These are phyloP conservation scores for Taphrorychus bicolor DNA, from an alignment of 2,888 invertebrate species.

Conservation along the genomic window DNA sequence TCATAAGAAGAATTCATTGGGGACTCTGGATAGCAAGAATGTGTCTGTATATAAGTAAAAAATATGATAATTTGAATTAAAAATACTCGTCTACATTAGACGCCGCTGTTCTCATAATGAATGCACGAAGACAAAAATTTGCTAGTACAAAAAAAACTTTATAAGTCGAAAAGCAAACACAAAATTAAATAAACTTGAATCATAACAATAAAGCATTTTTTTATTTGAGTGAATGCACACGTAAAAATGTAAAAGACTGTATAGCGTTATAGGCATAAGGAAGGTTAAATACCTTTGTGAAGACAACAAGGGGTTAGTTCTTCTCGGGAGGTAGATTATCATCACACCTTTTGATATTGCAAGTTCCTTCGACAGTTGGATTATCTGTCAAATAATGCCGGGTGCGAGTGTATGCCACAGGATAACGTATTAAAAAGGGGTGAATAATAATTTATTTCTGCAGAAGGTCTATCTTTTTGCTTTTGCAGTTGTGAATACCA, in stretches of 20 bases:
- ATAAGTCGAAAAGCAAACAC: not conserved
- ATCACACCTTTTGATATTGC: conserved; percentile 54
- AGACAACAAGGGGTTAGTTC: conserved; percentile 52
- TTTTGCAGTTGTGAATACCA: not conserved
- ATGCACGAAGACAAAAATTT: too few relatives aligned
- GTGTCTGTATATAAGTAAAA: too few relatives aligned
- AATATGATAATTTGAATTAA: too few relatives aligned
- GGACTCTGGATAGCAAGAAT: too few relatives aligned
- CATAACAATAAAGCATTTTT: conserved; percentile 44
- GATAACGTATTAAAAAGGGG: conserved; percentile 43
- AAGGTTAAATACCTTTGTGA: conserved; percentile 49
- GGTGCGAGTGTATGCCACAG: conserved; percentile 44
- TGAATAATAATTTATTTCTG: conserved; percentile 47
- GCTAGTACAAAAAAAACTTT: too few relatives aligned
- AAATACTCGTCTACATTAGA: too few relatives aligned
- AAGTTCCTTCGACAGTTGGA: conserved; percentile 51
- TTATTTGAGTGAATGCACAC: conserved; percentile 48
- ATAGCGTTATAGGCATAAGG: conserved; percentile 45
- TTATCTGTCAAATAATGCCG: conserved; percentile 52
- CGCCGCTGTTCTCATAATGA: too few relatives aligned
- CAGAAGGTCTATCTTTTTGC: conserved; percentile 35
- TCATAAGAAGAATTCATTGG: too few relatives aligned
- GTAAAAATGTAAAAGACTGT: conserved; percentile 42
- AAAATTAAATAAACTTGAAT: conserved; percentile 41
- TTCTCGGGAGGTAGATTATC: conserved; percentile 54